phyloP scores from a whole-genome alignment of 2,888 invertebrate genomes.

The Cataglyphis livida region DNA sequence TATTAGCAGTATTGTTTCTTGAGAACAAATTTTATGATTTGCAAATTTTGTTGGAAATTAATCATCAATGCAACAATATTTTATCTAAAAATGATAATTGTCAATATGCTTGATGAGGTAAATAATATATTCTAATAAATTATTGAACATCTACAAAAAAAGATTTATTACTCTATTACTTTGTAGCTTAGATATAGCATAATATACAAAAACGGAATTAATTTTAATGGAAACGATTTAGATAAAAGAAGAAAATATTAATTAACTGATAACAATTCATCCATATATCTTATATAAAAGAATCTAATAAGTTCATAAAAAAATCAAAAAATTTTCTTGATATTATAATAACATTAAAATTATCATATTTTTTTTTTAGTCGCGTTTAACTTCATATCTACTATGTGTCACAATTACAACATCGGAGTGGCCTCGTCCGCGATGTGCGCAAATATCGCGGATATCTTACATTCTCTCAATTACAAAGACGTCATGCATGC shows the following conservation, averaged over 20 bases:
- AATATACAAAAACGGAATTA: neutral
- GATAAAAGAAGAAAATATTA: neutral
- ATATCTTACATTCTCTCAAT: neutral
- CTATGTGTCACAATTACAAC: neutral
- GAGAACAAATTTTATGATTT: constrained; percentile 22
- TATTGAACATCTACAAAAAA: neutral
- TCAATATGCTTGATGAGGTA: constrained; percentile 16
- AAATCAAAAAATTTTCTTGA: neutral
- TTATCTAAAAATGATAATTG: constrained; percentile 11
- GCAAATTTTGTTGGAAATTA: constrained; percentile 21
- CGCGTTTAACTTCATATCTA: neutral
- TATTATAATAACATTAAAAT: neutral
- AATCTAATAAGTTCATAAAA: constrained; percentile 6
- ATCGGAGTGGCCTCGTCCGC: neutral
- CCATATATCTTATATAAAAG: neutral
- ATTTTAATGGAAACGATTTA: neutral
- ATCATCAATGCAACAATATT: constrained; percentile 16
- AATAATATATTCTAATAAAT: constrained; percentile 18
- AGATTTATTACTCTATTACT: neutral
- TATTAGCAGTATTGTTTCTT: neutral
- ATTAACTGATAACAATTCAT: neutral
- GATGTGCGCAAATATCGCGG: neutral
- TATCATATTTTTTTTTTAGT: constrained; percentile 20
- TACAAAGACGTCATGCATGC: neutral
- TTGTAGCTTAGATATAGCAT: neutral